These are phyloP conservation scores for Mustelus asterias DNA, from an alignment of 2,113 vertebrate species.

Conservation along the genomic window DNA sequence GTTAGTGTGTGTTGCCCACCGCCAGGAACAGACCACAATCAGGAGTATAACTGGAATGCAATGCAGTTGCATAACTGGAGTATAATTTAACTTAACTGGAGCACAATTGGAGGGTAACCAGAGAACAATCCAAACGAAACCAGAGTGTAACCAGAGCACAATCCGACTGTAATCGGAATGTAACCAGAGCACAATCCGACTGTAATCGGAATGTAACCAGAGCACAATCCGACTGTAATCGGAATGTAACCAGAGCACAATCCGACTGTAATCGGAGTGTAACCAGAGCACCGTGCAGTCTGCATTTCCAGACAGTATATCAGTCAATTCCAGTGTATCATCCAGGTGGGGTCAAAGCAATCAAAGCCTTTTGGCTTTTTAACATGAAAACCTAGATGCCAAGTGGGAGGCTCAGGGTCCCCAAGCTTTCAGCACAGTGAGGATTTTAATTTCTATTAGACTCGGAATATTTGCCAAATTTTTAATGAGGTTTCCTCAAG, in stretches of 20 bases:
- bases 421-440: not conserved
- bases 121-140: not conserved
- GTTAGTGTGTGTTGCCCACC: fast-evolving
- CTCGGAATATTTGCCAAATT: not conserved
- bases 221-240: not conserved
- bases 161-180: not conserved
- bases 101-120: too few species aligned
- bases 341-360: not conserved
- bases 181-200: not conserved
- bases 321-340: not conserved
- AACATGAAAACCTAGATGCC: not conserved
- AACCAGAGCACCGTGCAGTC: not conserved
- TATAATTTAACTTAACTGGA: too few species aligned
- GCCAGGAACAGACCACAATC: not conserved
- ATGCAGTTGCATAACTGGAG: not conserved
- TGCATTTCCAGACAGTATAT: not conserved
- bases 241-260: not conserved
- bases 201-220: not conserved
- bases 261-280: not conserved
- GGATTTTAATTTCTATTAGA: not conserved
- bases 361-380: not conserved
- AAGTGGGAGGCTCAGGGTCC: not conserved
- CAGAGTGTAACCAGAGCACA: not conserved
- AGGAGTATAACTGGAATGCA: slow-evolving; percentile 25
- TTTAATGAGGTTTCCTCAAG: not conserved